Percentiles rank a stretch among this genome's conserved stretches.
phyloP scores from a whole-genome alignment of 2,113 vertebrate species.

The Anoplopoma fimbria region DNA sequence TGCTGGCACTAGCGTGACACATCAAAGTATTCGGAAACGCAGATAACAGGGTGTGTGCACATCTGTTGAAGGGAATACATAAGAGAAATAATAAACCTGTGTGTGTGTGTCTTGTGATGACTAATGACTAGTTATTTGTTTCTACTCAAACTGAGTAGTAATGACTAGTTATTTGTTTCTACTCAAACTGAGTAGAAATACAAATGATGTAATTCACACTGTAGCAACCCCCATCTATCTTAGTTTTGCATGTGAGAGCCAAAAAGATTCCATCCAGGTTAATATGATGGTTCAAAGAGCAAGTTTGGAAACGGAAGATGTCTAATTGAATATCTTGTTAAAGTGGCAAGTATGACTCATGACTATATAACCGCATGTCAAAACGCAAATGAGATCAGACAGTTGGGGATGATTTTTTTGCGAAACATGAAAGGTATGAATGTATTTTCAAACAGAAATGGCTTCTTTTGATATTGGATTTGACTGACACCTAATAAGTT shows the following conservation, averaged over 20 bases:
- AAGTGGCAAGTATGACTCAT: constrained; percentile 15
- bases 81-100: background rate
- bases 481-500: constrained; percentile 21
- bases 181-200: constrained; percentile 52
- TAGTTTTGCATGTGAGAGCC: constrained; percentile 6
- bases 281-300: constrained; percentile 1
- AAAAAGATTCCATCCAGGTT: background rate
- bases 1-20: constrained; percentile 9
- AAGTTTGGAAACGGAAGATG: constrained; percentile 22
- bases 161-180: constrained; percentile 63
- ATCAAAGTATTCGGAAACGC: constrained; percentile 23
- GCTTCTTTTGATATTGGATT: constrained; percentile 39
- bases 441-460: constrained; percentile 45
- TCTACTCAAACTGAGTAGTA: constrained; percentile 34
- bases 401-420: constrained; percentile 17
- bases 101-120: background rate
- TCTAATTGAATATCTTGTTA: constrained; percentile 33
- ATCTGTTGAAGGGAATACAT: background rate
- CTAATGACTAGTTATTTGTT: constrained; percentile 65
- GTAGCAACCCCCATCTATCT: constrained; percentile 43
- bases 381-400: constrained; percentile 2
- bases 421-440: constrained; percentile 30
- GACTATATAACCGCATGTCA: constrained; percentile 25
- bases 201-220: constrained; percentile 60
- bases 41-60: background rate